A percentile compares a stretch with the other conserved stretches of the same genome.
phyloP scores from a whole-genome alignment of 2,888 invertebrate species.

The Phortica okadai region DNA sequence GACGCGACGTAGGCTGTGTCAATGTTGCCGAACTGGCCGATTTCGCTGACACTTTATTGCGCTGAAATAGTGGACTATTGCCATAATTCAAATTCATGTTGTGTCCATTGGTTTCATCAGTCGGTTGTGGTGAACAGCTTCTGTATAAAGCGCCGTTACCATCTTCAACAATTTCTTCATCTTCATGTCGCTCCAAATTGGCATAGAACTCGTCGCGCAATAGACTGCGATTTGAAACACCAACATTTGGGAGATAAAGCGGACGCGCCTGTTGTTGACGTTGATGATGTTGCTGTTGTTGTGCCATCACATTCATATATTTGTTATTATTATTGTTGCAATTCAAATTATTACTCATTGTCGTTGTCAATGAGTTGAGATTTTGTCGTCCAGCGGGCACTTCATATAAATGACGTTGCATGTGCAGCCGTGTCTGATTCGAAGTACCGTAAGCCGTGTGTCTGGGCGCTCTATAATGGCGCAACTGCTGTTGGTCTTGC shows the following conservation, averaged over 20 bases:
- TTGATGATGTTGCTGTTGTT: constrained; percentile 39
- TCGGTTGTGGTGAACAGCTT: not conserved
- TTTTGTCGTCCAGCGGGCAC: not conserved
- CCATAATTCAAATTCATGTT: constrained; percentile 74
- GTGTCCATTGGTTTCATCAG: constrained; percentile 37
- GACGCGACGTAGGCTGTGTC: constrained; percentile 44
- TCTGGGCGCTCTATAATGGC: constrained; percentile 57
- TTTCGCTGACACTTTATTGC: constrained; percentile 72
- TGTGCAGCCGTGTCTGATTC: constrained; percentile 35
- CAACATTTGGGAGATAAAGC: constrained; percentile 45
- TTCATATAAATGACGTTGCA: constrained; percentile 40
- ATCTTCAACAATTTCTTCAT: constrained; percentile 52
- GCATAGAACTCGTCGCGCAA: constrained; percentile 1
- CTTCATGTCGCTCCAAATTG: constrained; percentile 38
- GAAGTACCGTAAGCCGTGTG: constrained; percentile 1
- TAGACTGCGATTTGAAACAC: constrained; percentile 21
- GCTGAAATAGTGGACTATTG: constrained; percentile 70
- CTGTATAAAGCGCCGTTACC: constrained; percentile 38
- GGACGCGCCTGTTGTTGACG: constrained; percentile 60
- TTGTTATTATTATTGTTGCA: constrained; percentile 55
- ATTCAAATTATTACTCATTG: constrained; percentile 28
- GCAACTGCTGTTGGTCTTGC: constrained; percentile 69
- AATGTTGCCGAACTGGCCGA: constrained; percentile 58
- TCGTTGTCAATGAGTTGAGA: constrained; percentile 4
- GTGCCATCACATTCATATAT: constrained; percentile 17